Base-by-base conservation (phyloP, 2,888 invertebrate genomes). In the Dryobotodes eremita region DNA sequence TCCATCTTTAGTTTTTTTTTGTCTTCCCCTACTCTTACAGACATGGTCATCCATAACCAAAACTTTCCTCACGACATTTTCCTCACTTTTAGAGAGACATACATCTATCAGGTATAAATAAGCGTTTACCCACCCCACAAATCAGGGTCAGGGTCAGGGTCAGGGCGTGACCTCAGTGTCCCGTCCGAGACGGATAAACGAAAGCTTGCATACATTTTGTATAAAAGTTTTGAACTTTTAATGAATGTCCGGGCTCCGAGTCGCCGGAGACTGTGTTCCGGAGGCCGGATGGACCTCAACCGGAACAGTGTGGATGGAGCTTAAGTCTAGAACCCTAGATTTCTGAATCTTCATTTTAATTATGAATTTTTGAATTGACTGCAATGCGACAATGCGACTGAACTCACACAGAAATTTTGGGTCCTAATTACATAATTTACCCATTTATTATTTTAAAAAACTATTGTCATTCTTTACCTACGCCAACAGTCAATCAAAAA, bases 221-320 rank as follows among this genome's bases (percentile, higher is more conserved):
- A 23, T 61, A 23, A 55, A 48, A 71, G 26, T 59, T 68, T 50
- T 57, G 26, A 76, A 65, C 5, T 78, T 78, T 78, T 71, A 78
- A 79, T 64, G 48, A 79, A 64, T 23, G 4, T 42, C 71, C 55
- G 62, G 46, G 2, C 26, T 66, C 10, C 17, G 76, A 5, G 11
- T 31, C 15, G 78, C 11, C 31, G 31, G 20, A 2, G 65, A 17
- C 42, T 55, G 31, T 15, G n/a, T 55, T 78, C 71, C 79, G 48
- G 62, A 48, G 57, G 2, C 77, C 65, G 77, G 77, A 65, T 57
- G 42, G 8, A 57, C 7, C 23, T 59, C 59, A 48, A 17, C 55
- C 55, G 79, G 36, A 62, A 55, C 48, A 42, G 46, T n/a, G 36
- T 2, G 10, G 13, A 50, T 42, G 23, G 1, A n/a, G 50, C 20